phyloP scores from a whole-genome alignment of 2,113 vertebrate species.

The Athene noctua region DNA sequence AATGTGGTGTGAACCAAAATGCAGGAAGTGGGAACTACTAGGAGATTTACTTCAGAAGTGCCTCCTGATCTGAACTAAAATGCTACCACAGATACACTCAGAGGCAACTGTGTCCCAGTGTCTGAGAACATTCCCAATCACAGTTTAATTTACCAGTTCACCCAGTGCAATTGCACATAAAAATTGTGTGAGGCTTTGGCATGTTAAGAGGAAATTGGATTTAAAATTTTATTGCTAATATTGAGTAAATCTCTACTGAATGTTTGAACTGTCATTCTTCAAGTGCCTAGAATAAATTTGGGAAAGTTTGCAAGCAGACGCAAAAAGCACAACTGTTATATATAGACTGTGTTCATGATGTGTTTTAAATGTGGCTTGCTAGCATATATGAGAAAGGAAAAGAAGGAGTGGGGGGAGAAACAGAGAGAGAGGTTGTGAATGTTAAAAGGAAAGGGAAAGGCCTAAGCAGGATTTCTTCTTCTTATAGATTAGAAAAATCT shows the following conservation, averaged over 20 bases:
- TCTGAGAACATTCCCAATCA: background rate
- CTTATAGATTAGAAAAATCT: constrained; percentile 16
- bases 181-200: background rate
- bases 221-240: constrained; percentile 43
- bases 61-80: background rate
- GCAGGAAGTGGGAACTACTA: constrained; percentile 5
- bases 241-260: constrained; percentile 7
- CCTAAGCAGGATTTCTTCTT: background rate
- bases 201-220: constrained; percentile 5
- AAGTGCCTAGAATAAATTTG: constrained; percentile 24
- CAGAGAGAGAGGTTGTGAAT: background rate
- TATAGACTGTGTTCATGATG: background rate
- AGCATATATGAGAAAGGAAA: background rate
- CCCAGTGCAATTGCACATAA: constrained; percentile 13
- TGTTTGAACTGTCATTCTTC: constrained; percentile 27
- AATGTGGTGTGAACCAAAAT: constrained; percentile 38
- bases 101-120: background rate
- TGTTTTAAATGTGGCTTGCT: background rate
- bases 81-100: background rate
- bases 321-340: background rate
- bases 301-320: background rate
- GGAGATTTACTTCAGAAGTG: background rate
- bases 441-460: background rate
- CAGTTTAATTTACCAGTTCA: constrained; percentile 35
- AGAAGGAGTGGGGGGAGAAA: background rate